phyloP scores from a whole-genome alignment of 2,113 vertebrate species.

The Sardina pilchardus region DNA sequence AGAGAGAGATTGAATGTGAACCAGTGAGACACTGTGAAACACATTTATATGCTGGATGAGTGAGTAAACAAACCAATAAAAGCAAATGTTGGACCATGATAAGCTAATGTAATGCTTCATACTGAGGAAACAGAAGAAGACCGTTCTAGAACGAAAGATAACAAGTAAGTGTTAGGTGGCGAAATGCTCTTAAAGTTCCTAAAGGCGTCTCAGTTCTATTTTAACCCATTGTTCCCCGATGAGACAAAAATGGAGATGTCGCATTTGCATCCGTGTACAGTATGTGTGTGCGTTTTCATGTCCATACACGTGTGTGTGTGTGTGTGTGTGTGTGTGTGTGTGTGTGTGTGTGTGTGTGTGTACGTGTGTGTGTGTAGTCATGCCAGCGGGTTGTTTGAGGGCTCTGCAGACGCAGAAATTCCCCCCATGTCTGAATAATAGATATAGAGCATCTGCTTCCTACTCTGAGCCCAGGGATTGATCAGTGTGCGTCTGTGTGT shows the following conservation, averaged over 20 bases:
- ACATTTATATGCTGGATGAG: not conserved
- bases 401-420: slow-evolving; percentile 39
- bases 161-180: not conserved
- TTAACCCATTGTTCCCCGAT: slow-evolving; percentile 33
- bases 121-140: not conserved
- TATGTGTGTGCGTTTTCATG: not conserved
- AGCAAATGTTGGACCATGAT: not conserved
- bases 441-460: slow-evolving; percentile 45
- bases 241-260: slow-evolving; percentile 23
- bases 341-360: slow-evolving; percentile 8
- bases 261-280: not conserved
- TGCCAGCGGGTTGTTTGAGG: slow-evolving; percentile 30
- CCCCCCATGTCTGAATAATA: slow-evolving; percentile 43
- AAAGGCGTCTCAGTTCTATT: slow-evolving; percentile 17
- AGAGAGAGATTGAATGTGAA: too few relatives aligned
- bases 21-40: not conserved
- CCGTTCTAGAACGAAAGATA: slow-evolving; percentile 4
- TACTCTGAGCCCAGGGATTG: slow-evolving; percentile 33
- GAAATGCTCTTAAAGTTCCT: not conserved
- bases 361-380: slow-evolving; percentile 8
- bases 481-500: slow-evolving; percentile 16
- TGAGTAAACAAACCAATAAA: not conserved
- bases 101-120: not conserved
- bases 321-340: not conserved
- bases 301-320: not conserved